Base-by-base conservation (phyloP, 1,140 invertebrate species). In the Cotesia typhae region DNA sequence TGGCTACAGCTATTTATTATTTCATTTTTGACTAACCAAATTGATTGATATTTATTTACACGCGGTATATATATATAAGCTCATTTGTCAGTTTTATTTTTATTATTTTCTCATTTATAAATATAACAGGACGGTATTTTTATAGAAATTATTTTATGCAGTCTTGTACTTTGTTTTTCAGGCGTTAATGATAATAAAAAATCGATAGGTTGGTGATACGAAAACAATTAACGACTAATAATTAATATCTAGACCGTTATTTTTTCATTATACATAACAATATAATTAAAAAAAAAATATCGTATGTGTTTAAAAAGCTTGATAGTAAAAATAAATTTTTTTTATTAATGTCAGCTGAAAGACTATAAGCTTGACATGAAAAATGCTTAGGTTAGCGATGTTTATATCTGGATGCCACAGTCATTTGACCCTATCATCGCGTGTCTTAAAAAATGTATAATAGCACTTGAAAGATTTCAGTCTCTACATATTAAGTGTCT, bases 221-320 rank as follows among this genome's bases (percentile, higher is more conserved):
- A 59, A 59, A 59, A 17, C 57, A 59, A 59, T 59, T 17, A 59
- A 17, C n/a, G 53, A 14, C 9, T 59, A 28, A 59, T 20, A 59
- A 59, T 9, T 59, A 59, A 47, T 47, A 9, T 59, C 20, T 20
- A 14, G 17, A 59, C 14, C 9, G 17, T 20, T 36, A 59, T 59
- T 59, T 41, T 41, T 47, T 47, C 5, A 59, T 20, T 20, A 28
- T 59, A 9, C 28, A 20, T 20, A 59, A 59, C 28, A 28, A 28
- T 1, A 28, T 28, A 28, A 59, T 9, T 59, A 7, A 28, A 59
- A 20, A 20, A 59, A 28, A 59, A 9, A 28, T 59, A 20, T 17
- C 9, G 7, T 59, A 20, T 2, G 5, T 28, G 9, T 17, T 59
- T 28, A 14, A 55, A 14, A 14, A 3, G 6, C 41, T 6, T 7